Base-by-base conservation (phyloP, 2,797 vertebrate species). In the Hemitrygon akajei region DNA sequence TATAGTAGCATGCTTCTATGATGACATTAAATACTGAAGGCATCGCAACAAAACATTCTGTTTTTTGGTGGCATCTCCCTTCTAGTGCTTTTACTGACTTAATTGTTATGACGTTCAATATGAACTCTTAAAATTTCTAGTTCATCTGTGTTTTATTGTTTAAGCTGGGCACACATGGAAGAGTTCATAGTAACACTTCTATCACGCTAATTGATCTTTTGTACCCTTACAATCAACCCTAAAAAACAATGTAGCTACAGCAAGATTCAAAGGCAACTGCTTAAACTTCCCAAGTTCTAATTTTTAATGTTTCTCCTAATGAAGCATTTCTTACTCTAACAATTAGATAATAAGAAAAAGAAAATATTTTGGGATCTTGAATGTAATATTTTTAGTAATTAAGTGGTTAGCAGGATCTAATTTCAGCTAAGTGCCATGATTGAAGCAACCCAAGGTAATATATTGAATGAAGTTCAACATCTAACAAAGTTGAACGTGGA, bases 401-500 rank as follows among this genome's bases (percentile, higher is more conserved):
- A 71, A 73, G 37, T 91, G 66, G 37, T 91, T 73, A 11, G 18
- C 40, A 34, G 20, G 40, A 91, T 25, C 69, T 91, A 22, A 73
- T 73, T 71, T 73, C 20, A 47, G 66, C 37, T 71, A 40, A 27
- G 40, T 91, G 63, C 82, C 34, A 25, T 71, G 66, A 47, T 18
- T 27, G 40, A 91, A 69, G 60, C 63, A 91, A 91, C 34, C 60
- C 14, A 89, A 91, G 34, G n/a, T n/a, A 91, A 40, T 91, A 40
- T 91, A 63, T 66, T 91, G 89, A 73, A 69, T 47, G 60, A 27
- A 91, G 14, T 71, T 91, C 66, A 73, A 91, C 69, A 91, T 37
- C 20, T 27, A 11, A 73, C 66, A n/a, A 86, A 69, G 34, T 73
- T 91, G 37, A 69, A 71, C 71, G 37, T 16, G 69, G 89, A 91